Base-by-base conservation (phyloP, 1,140 invertebrate species). In the Drosophila sturtevanti region DNA sequence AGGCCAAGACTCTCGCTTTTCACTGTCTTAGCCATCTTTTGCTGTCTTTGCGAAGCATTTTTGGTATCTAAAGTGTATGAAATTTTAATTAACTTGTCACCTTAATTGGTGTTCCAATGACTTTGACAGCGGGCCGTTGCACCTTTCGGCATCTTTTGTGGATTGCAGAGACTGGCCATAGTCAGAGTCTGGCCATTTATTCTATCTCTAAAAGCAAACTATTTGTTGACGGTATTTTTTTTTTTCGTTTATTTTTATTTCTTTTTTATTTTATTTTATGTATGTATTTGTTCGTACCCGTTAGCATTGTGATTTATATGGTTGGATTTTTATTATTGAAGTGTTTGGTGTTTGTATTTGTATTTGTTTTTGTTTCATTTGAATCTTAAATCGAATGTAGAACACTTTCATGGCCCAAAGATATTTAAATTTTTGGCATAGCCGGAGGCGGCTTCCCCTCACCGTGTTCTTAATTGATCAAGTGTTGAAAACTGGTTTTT, bases 1-100 rank as follows among this genome's bases (percentile, higher is more conserved):
- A 41, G 38, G 41, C n/a, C 44, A 14, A 64, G 81, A 86, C 81
- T 87, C 82, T 87, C 82, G 82, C 82, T 87, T 87, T 87, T 78
- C 55, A 52, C 55, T 52, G 44, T 48, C 14, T 12, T 14, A 9
- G 31, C 58, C 22, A 37, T 11, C 52, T 16, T 44, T 51, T 16
- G 21, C 18, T 21, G 63, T 21, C 31, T 48, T 21, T 16, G 41
- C 11, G 14, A 38, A 11, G 37, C 37, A 38, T 44, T 44, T 44
- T 14, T 14, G 41, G 12, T n/a, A n/a, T 38, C 56, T 41, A 27
- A 55, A 78, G 62, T 18, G 35, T 77, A 62, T 70, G 54, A 38
- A 64, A 34, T 79, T 76, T 76, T 76, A 87, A 87, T 87, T 72
- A 64, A 81, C 24, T 65, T 68, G 73, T 77, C 67, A 58, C 63